Percentiles rank a stretch among this genome's conserved stretches.
phyloP scores from a whole-genome alignment of 2,113 vertebrate species.

The Pelobates fuscus region DNA sequence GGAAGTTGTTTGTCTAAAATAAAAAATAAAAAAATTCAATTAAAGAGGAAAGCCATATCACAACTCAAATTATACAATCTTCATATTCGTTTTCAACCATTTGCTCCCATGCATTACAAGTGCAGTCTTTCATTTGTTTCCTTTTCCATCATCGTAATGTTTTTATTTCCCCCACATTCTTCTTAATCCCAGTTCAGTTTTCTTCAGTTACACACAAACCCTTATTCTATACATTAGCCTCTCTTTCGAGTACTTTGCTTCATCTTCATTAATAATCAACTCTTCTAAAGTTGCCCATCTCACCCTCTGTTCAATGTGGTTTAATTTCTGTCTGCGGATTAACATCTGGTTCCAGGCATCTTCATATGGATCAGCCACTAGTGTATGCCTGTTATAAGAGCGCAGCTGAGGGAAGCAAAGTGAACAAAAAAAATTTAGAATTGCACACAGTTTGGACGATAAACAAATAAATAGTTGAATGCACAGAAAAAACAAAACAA shows the following conservation, averaged over 20 bases:
- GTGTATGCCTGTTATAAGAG: constrained; percentile 94
- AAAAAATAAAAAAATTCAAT: constrained; percentile 24
- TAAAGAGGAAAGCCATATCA: no score
- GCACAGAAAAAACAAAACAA: not conserved
- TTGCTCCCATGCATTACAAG: no score
- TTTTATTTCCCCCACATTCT: not conserved
- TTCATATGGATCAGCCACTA: constrained; percentile 89
- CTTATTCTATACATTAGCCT: not conserved
- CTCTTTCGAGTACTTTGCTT: not conserved
- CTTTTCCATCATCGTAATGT: not conserved
- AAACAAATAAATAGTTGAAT: not conserved
- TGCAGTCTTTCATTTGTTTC: no score
- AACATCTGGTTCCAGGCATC: constrained; percentile 86
- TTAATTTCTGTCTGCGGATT: constrained; percentile 81
- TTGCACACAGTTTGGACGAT: not conserved
- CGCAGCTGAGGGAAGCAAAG: constrained; percentile 71
- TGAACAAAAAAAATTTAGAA: constrained; percentile 3
- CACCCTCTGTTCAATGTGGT: constrained; percentile 87
- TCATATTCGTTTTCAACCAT: no score
- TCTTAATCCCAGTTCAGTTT: no score
- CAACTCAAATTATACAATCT: no score
- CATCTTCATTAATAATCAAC: no score
- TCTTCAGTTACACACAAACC: no score
- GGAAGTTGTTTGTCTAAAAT: constrained; percentile 82
- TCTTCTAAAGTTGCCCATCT: not conserved